These are phyloP conservation scores for Oreohelix idahoensis DNA, from an alignment of 1,140 invertebrate species.

Conservation along the genomic window DNA sequence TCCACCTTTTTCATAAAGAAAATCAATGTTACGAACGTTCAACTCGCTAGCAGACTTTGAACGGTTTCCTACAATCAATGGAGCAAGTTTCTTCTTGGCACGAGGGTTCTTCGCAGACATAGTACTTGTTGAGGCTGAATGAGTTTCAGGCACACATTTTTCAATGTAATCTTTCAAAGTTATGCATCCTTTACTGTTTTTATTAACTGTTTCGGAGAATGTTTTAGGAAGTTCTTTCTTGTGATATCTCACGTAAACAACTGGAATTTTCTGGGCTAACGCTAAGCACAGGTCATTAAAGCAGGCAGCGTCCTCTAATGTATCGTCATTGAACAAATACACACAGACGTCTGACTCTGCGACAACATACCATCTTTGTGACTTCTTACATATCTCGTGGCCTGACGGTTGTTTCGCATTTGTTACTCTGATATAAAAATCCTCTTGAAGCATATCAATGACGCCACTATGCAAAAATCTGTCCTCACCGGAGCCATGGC, in stretches of 20 bases:
- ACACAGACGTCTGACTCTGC: constrained; percentile 27
- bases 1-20: not conserved
- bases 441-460: constrained; percentile 8
- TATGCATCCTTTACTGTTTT: not conserved
- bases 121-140: not conserved
- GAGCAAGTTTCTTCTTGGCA: constrained; percentile 1
- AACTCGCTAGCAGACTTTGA: constrained; percentile 1
- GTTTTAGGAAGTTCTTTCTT: not conserved
- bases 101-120: not conserved
- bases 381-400: not conserved
- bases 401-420: not conserved
- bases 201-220: constrained; percentile 6
- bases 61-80: not conserved
- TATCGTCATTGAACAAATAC: constrained; percentile 24
- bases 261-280: not conserved
- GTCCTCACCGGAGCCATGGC: not conserved
- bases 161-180: constrained; percentile 20
- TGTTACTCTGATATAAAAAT: constrained; percentile 7
- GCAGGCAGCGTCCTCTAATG: constrained; percentile 4
- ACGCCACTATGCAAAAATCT: constrained; percentile 6
- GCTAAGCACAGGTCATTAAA: constrained; percentile 22
- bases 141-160: not conserved
- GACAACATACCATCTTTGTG: not conserved
- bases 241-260: constrained; percentile 12
- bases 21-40: not conserved